Evolutionary conservation across 2,797 vertebrate genomes (phyloP), one percentile per base, ranked within the genome.

Genomic region (Morus bassanus): DNA sequence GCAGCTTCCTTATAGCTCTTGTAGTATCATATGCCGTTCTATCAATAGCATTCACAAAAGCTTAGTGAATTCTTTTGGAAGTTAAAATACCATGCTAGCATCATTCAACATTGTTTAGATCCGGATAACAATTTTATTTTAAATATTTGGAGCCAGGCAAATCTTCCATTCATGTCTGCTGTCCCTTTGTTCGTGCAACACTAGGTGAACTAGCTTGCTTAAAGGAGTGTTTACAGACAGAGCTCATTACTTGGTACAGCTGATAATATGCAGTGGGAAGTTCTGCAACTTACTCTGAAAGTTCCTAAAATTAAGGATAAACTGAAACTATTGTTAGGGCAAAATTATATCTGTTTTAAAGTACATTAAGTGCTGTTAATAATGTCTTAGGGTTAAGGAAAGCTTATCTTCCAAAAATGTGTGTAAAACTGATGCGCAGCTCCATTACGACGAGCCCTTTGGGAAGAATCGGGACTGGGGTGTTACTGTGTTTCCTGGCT

Each of bases 351-450:
- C 33, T 68, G 37, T 67, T 73, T 85, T 41, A 90, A 95, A 77
- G 60, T 53, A 65, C 1, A 4, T 56, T 85, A 91, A 92, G 94
- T 94, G 83, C 91, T 93, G 84, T 84, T 95, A 67, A 31, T 95
- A 84, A 85, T 93, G 57, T 76, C 60, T 94, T 93, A 91, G 30
- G 25, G 10, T 39, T 89, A 76, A 74, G 56, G n/a, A 73, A 88
- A 82, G 5, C 37, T 15, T 51, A 0, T 88, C 46, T 64, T 75
- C 33, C 43, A 60, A 59, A 86, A 45, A 13, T 1, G 3, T 39
- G 10, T 2, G 0, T 79, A 37, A 69, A 17, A 24, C 6, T 77
- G 53, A 45, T 17, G 5, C 6, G 13, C 1, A 13, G 13, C 75
- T 80, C 60, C 5, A 0, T 39, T 90, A 33, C 0, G 12, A 88